Evolutionary conservation across 1,140 invertebrate species (phyloP), one percentile per base, ranked within the genome.

Genomic region (Phocides pigmalion): DNA sequence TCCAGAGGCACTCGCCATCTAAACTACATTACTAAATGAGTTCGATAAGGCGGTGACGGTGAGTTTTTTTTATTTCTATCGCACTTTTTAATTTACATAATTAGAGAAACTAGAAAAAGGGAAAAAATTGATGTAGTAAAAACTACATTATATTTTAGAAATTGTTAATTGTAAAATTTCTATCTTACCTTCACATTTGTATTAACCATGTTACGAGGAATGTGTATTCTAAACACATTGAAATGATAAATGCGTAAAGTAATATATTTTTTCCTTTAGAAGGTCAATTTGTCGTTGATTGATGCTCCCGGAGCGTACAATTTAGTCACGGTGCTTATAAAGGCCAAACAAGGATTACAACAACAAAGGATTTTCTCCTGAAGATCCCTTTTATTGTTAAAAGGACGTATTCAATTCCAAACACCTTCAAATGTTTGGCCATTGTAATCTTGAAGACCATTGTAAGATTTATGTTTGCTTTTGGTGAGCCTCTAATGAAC

Each of bases 251-350:
- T 32, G 39, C 4, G 0, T 22, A 41, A 41, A 15, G 25, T 44
- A 32, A 16, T 54, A 49, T 64, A 44, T 47, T 68, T 70, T 63
- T 16, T 59, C 28, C 47, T 63, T 39, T 39, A 65, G 32, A 59
- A 58, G 53, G 22, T 58, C 53, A 49, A 65, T 65, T 58, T 49
- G 61, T 65, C 51, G 63, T 65, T 79, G 66, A 75, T 75, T 70
- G 70, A 74, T 74, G 70, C 42, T 62, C 66, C 47, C 61, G 46
- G 49, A 20, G 58, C 51, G 67, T 72, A 50, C 47, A 59, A 59
- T 68, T 74, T 74, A 62, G 69, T 66, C 64, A 74, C 69, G 72
- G 39, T 54, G 44, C 37, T 61, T 62, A 58, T 51, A 64, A 16
- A 62, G 49, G 65, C 66, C 59, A 72, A 66, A 67, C 62, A 64